These are phyloP conservation scores for Urechis unicinctus DNA, from an alignment of 2,888 invertebrate genomes.

Conservation along the genomic window DNA sequence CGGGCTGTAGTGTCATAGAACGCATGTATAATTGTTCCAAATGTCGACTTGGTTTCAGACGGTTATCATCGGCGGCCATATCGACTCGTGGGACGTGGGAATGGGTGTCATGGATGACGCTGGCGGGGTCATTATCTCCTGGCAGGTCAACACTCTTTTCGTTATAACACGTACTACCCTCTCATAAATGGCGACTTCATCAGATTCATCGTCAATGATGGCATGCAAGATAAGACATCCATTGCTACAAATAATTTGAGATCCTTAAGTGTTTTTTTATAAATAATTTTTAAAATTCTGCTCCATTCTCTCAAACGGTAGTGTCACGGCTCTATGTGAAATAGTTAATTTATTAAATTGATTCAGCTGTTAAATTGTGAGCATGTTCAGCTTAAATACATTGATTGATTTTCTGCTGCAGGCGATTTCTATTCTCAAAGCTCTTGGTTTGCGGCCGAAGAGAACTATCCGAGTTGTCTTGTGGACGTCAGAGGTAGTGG, in stretches of 20 bases:
- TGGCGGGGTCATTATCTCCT: slow-evolving; percentile 73
- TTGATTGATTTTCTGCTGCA: slow-evolving; percentile 41
- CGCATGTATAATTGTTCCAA: too few relatives aligned
- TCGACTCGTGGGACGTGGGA: slow-evolving; percentile 84
- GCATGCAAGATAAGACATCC: too few relatives aligned
- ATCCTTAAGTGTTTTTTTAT: too few relatives aligned
- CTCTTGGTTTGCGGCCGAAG: slow-evolving; percentile 61
- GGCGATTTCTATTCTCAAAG: slow-evolving; percentile 63
- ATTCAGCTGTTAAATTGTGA: too few relatives aligned
- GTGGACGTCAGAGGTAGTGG: slow-evolving; percentile 67
- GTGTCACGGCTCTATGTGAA: too few relatives aligned
- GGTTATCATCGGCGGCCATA: slow-evolving; percentile 58
- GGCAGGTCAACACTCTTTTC: slow-evolving; percentile 54
- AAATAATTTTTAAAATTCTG: too few relatives aligned
- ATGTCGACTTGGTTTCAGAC: slow-evolving; percentile 6
- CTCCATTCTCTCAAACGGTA: too few relatives aligned
- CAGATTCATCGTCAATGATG: too few relatives aligned
- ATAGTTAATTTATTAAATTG: not conserved
- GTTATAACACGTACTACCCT: too few relatives aligned
- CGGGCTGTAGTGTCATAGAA: not conserved
- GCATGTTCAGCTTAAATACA: too few relatives aligned
- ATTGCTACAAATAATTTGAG: too few relatives aligned
- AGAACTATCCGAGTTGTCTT: slow-evolving; percentile 69
- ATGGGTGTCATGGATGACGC: slow-evolving; percentile 80
- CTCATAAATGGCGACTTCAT: too few relatives aligned